Percentiles rank a stretch among this genome's conserved stretches.
These are phyloP conservation scores for Ypsolopha scabrella DNA, from an alignment of 2,888 invertebrate species.

Conservation along the genomic window DNA sequence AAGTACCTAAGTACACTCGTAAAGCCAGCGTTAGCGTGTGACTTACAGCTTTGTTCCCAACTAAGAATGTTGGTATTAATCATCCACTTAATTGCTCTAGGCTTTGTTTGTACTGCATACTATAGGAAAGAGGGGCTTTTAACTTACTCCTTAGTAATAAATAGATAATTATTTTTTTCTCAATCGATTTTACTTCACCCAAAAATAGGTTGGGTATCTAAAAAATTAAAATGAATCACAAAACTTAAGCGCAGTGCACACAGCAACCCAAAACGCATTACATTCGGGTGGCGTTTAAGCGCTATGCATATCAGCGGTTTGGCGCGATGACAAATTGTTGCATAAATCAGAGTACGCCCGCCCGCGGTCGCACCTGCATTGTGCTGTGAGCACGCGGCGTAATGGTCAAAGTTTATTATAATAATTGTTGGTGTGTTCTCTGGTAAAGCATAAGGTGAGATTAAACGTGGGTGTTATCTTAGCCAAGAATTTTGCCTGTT, in stretches of 20 bases:
- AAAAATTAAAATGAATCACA: not conserved
- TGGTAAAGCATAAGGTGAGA: too few relatives aligned
- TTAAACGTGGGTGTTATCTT: too few relatives aligned
- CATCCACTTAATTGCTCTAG: not conserved
- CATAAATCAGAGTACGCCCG: conserved; percentile 25
- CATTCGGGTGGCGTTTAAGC: not conserved
- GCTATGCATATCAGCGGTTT: conserved; percentile 22
- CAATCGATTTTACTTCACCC: too few relatives aligned
- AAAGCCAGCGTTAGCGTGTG: not conserved
- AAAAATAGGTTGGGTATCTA: not conserved
- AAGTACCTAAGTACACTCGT: too few relatives aligned
- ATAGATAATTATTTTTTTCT: too few relatives aligned
- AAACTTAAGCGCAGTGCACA: not conserved
- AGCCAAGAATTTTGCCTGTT: too few relatives aligned
- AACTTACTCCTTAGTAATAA: too few relatives aligned
- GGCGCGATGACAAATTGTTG: conserved; percentile 41
- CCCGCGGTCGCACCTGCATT: conserved; percentile 4
- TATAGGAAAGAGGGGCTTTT: too few relatives aligned
- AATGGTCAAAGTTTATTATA: conserved; percentile 3
- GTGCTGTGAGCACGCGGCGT: conserved; percentile 1
- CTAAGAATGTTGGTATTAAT: not conserved
- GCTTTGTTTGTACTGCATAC: too few relatives aligned
- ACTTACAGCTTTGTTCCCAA: not conserved
- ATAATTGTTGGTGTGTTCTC: not conserved
- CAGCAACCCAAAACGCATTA: not conserved